phyloP scores from a whole-genome alignment of 35 echinoderm and acorn worm genomes.

The Ophiothrix spiculata region DNA sequence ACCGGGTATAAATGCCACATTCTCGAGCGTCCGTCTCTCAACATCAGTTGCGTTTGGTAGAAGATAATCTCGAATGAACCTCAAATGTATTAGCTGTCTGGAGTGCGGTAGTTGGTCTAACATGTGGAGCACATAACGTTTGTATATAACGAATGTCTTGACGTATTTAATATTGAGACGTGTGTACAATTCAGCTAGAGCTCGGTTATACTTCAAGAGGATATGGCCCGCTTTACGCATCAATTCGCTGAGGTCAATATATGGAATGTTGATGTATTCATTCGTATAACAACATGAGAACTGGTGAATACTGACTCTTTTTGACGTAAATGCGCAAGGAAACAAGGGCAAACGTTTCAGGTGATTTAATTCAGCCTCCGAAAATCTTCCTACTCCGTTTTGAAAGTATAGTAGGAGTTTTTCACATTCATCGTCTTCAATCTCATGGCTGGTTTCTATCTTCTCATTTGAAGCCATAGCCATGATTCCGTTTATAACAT shows the following conservation, averaged over 20 bases:
- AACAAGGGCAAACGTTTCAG: neutral
- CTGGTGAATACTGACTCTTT: neutral
- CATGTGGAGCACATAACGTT: neutral
- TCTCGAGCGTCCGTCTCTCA: neutral
- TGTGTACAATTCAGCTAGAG: neutral
- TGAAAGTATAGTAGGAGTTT: slow-evolving; percentile 16
- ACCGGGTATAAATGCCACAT: slow-evolving; percentile 5
- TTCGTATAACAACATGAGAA: neutral
- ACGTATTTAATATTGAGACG: neutral
- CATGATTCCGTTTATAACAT: slow-evolving; percentile 2
- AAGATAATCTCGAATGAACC: neutral
- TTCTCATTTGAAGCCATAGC: neutral
- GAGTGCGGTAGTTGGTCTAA: neutral
- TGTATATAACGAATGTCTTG: neutral
- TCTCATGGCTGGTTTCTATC: neutral
- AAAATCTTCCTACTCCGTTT: neutral
- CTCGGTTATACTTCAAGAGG: neutral
- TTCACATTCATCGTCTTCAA: neutral
- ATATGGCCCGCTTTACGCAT: neutral
- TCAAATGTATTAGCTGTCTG: neutral
- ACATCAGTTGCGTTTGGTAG: neutral
- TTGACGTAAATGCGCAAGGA: neutral
- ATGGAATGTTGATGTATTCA: neutral
- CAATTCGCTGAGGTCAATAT: neutral
- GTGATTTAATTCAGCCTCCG: neutral